Percentiles rank a stretch among this genome's conserved stretches.
Conservation (phyloP, 2,888 invertebrate genomes). For the Acanthopleura granulata region DNA sequence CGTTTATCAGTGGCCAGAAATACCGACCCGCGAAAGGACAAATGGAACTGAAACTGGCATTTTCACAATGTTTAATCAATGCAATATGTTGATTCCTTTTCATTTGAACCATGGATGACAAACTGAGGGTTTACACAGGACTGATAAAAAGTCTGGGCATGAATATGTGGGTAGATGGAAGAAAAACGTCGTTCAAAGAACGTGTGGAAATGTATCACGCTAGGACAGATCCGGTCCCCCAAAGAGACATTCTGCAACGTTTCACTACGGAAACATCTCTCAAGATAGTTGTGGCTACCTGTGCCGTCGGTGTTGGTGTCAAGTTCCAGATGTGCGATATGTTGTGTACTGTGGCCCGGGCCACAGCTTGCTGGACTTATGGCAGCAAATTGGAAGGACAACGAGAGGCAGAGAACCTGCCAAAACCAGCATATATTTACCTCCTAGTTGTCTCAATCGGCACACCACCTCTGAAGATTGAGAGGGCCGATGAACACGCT, state of each 20-base stretch:
- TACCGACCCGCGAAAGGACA: too few relatives aligned
- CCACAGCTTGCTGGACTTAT: background rate
- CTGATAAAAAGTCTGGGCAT: background rate
- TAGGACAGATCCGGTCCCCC: background rate
- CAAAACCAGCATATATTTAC: background rate
- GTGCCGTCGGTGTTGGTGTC: background rate
- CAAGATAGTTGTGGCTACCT: constrained; percentile 7
- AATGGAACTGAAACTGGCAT: too few relatives aligned
- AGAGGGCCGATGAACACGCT: background rate
- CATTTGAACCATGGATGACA: too few relatives aligned
- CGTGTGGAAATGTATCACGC: constrained; percentile 6
- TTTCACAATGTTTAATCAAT: too few relatives aligned
- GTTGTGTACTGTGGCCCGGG: background rate
- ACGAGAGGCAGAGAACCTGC: background rate
- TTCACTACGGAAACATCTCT: background rate
- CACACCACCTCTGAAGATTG: background rate
- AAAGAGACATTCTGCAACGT: background rate
- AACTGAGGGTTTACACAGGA: background rate
- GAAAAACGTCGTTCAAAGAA: background rate
- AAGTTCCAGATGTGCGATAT: background rate
- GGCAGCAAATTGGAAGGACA: background rate
- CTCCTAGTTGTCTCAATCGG: background rate
- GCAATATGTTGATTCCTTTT: too few relatives aligned
- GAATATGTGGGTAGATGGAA: background rate
- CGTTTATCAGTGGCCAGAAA: too few relatives aligned